phyloP scores from a whole-genome alignment of 2,113 vertebrate genomes.

The Cyanoliseus patagonus region DNA sequence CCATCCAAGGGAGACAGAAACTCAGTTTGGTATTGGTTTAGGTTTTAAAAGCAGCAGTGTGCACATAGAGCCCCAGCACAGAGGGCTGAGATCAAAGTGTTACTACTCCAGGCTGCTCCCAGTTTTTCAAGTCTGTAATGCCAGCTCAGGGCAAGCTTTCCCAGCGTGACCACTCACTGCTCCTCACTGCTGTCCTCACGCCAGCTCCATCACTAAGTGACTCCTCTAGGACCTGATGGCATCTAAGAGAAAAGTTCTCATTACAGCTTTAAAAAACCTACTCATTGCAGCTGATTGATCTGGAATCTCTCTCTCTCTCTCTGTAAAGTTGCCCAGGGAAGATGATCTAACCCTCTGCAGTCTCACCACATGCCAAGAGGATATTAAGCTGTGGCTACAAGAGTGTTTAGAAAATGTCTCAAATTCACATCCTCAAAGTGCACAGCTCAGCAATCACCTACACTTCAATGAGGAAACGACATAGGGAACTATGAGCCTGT shows the following conservation, averaged over 20 bases:
- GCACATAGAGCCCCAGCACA: not conserved
- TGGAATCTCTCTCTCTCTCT: not conserved
- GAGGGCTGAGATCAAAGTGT: not conserved
- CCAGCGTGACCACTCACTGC: not conserved
- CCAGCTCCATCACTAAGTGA: not conserved
- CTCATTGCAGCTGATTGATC: not conserved
- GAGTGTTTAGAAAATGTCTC: not conserved
- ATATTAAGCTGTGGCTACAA: not conserved
- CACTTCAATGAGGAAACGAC: not conserved
- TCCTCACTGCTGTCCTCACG: accelerated
- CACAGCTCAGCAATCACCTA: not conserved
- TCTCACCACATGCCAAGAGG: not conserved
- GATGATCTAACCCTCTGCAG: not conserved
- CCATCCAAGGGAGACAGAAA: not conserved
- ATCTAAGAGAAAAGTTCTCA: not conserved
- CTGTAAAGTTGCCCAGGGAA: not conserved
- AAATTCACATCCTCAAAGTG: not conserved
- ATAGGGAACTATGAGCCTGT: not conserved
- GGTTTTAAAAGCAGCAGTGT: not conserved
- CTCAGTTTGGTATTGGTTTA: not conserved
- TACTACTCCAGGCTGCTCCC: not conserved
- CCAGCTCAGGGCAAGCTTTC: not conserved
- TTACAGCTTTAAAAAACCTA: not conserved
- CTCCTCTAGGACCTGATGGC: not conserved
- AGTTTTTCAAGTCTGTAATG: not conserved